Base-by-base conservation (phyloP, 2,113 vertebrate species). In the Cololabis saira region DNA sequence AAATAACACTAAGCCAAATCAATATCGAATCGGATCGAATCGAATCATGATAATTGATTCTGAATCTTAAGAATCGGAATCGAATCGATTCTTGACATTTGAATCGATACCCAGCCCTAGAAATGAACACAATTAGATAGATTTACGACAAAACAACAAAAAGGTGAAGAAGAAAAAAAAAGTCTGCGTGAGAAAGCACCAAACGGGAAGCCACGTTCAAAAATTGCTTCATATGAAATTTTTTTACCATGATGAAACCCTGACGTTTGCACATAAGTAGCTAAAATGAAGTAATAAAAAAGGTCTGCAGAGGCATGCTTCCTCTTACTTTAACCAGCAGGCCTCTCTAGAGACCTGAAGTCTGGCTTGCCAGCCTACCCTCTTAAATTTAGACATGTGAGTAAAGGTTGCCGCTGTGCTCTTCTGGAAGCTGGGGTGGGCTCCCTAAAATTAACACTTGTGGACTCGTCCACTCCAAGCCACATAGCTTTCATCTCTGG, bases 361-460 rank as follows among this genome's bases (percentile, higher is more conserved):
- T 70, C 81, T 71, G 21, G 45, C 71, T 74, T 82, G 69, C 84
- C 53, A 14, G 69, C 56, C 65, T 67, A 65, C 47, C 61, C 53
- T 80, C 83, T 87, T 90, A 90, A 82, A 90, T 92, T 79, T 87
- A 89, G 87, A 77, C 70, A 60, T 74, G 59, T 3, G 47, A 74
- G 75, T 73, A 65, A 70, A 78, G 74, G 72, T 61, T 80, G 74
- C 63, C 81, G 80, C 77, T 17, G 6, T 61, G 75, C 78, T 85
- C 70, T 63, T 63, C 83, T 70, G 68, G 71, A 53, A 73, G 81
- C 78, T 52, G 66, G 84, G 63, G 83, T 82, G 85, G 83, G 77
- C 87, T 90, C 87, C 86, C 92, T 92, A 93, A 94, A 93, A 93
- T 93, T 90, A 93, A 91, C 89, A 92, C 85, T 48, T 73, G 74